These are phyloP conservation scores for Phalacrocorax brasilianus DNA, from an alignment of 2,113 vertebrate species.

Conservation along the genomic window DNA sequence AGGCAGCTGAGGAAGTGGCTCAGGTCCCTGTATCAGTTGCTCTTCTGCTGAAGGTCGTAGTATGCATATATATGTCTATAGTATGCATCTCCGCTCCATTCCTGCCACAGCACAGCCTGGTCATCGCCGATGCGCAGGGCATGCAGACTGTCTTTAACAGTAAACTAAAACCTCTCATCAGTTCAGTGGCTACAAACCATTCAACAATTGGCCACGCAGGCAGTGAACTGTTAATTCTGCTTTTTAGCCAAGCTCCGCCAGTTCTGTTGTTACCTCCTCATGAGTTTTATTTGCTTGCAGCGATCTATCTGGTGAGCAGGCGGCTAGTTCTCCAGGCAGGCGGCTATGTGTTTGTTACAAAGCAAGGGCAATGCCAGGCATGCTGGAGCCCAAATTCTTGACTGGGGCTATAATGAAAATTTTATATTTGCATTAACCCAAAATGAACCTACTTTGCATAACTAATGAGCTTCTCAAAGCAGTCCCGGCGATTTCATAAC, in stretches of 20 bases:
- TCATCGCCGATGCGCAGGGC: too few species aligned
- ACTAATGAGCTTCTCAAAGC: neutral
- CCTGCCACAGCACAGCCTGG: neutral
- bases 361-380: neutral
- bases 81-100: rapidly evolving
- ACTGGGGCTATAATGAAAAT: neutral
- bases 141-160: neutral
- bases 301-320: neutral
- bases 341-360: neutral
- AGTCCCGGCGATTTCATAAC: neutral
- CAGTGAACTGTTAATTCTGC: neutral
- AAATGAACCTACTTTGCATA: neutral
- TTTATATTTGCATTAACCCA: neutral
- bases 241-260: neutral
- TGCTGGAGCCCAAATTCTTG: neutral
- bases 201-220: neutral
- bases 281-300: neutral
- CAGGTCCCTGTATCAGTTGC: neutral
- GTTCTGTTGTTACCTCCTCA: neutral
- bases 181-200: neutral
- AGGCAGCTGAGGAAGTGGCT: neutral
- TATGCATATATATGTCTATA: neutral
- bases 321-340: neutral
- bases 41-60: neutral
- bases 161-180: neutral